A percentile compares a stretch with the other conserved stretches of the same genome.
Evolutionary conservation across 37 sponge, comb jelly and placozoan species (phyloP).

Genomic region (Ianthella basta): DNA sequence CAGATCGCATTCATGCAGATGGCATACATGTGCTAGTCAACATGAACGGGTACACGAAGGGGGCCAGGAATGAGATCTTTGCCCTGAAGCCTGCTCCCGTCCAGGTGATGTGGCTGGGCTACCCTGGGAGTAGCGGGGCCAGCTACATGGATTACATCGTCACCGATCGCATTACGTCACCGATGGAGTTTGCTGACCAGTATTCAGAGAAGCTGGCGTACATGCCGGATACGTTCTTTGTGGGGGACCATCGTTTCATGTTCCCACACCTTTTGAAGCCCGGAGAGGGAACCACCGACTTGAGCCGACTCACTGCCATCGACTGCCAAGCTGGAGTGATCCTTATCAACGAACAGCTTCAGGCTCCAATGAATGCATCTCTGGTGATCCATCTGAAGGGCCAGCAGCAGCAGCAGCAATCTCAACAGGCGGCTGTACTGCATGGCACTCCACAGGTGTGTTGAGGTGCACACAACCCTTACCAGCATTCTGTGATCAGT

Average conservation of each 20-base stretch:
- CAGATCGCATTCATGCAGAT: constrained; percentile 93
- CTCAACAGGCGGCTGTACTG: background rate
- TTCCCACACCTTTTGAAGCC: constrained; percentile 93
- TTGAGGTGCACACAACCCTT: no score
- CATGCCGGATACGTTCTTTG: constrained; percentile 98
- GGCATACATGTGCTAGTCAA: constrained; percentile 95
- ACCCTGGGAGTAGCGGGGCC: constrained; percentile 98
- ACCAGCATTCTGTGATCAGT: no score
- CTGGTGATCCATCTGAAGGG: background rate
- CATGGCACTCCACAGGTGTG: no score
- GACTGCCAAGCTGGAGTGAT: constrained; percentile 86
- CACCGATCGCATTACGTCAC: constrained; percentile 93
- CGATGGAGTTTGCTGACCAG: constrained; percentile 84
- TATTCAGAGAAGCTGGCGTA: constrained; percentile 97
- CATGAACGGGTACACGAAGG: constrained; percentile 99
- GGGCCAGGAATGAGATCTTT: constrained; percentile 99
- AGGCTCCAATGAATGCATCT: constrained; percentile 61
- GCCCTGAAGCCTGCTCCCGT: constrained; percentile 97
- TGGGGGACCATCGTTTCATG: constrained; percentile 97
- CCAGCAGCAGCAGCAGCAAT: constrained; percentile 30
- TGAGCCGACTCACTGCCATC: constrained; percentile 56
- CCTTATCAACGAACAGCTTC: constrained; percentile 62
- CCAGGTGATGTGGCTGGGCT: constrained; percentile 99
- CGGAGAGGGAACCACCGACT: constrained; percentile 71
- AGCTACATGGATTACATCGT: constrained; percentile 99